Base-by-base conservation (phyloP, 37 sponge, comb jelly and placozoan genomes). In the Tethya wilhelma region DNA sequence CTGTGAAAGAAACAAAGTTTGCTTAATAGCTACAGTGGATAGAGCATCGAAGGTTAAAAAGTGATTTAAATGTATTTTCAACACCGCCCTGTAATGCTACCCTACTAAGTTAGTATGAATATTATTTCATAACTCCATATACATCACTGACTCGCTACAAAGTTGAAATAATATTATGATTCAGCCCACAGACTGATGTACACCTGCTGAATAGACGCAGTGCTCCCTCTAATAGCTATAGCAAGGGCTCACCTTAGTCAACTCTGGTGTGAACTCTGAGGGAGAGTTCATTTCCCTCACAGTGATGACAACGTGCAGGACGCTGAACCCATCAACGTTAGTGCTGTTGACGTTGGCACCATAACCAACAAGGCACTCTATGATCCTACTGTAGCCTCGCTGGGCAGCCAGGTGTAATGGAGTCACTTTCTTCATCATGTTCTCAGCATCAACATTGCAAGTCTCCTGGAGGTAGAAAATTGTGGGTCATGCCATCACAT, bases 321-420 rank as follows among this genome's bases (percentile, higher is more conserved):
- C 43, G 0, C 64, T 77, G 23, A 62, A 40, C 46, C 77, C 77
- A 77, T 37, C 40, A n/a, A n/a, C 23, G 34, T 32, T 38, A 36
- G 43, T n/a, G 9, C 25, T 4, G 40, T 37, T 77, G 40, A 77
- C 64, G 14, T 77, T 25, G 60, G 77, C 77, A 5, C 77, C 77
- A 22, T 41, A 59, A 2, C 64, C 40, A 9, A 77, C n/a, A 3
- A 77, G 64, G 4, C 7, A 22, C 57, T 77, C 58, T 8, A 77
- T 46, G 3, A 77, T 34, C 63, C 39, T 59, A 5, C n/a, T 59
- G 44, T 77, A 38, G 33, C 63, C 64, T 38, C 77, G 55, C 43
- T 77, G 63, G 23, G 37, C 55, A 33, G 80, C 69, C 2, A 68
- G 46, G 41, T 59, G 77, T n/a, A 77, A 22, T 11, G 77, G 77